Evolutionary conservation across 2,113 vertebrate species (phyloP), one percentile per base, ranked within the genome.

Genomic region (Nerophis lumbriciformis): DNA sequence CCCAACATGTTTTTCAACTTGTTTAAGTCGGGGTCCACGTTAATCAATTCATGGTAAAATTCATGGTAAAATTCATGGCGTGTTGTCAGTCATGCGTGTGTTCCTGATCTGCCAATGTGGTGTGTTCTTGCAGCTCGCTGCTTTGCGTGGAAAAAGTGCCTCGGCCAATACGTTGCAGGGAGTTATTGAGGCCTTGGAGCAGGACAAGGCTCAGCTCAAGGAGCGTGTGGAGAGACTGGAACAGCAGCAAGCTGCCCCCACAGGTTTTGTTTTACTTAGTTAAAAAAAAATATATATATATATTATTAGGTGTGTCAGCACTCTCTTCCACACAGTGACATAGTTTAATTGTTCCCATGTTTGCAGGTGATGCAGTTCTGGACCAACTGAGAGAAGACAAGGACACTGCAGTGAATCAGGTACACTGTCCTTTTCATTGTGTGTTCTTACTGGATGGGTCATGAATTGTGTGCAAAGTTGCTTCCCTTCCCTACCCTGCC

Each of bases 341-440:
- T 4, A 28, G 2, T 28, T 28, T 10, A 19, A 53, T 13, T 15
- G 21, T 28, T 10, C 10, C 4, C 14, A 9, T 58, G 48, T 44
- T 68, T 69, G 48, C 45, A 98, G 96, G 90, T 81, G 92, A 95
- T 76, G 79, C 73, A 0, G 80, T 87, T 61, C 77, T 91, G 65
- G 88, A 88, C 61, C 81, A 90, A 50, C 77, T 89, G 65, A 91
- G 88, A 53, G 94, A 98, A 10, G 93, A 94, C 14, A 89, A 90
- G 69, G 88, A 90, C 52, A 86, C 82, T n/a, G 87, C 93, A 53
- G 94, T 96, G 75, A 91, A 88, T 77, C 93, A 96, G 93, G 96
- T 98, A 16, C 16, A 6, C 50, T 7, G 50, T 9, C 50, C 35
- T 28, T 42, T 36, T 54, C 54, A 39, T 50, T 52, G 28, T 35